Conservation (phyloP, 2,113 vertebrate genomes). For the Seriola dumerili region DNA sequence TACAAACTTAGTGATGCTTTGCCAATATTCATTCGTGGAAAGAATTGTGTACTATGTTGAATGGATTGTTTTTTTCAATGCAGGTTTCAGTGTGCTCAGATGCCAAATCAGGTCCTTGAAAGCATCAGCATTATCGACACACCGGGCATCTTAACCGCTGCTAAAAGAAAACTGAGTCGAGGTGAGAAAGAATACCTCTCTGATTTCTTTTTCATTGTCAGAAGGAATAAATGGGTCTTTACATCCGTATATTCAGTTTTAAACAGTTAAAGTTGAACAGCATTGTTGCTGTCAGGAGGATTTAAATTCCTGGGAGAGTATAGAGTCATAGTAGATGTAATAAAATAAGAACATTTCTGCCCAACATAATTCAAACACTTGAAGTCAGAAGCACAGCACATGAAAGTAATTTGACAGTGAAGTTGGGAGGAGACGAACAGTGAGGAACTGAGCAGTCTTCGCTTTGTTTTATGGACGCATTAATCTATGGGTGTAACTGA, state of each 20-base stretch:
- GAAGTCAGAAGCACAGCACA: slow-evolving; percentile 34
- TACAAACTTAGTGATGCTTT: background rate
- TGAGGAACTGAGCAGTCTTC: slow-evolving; percentile 26
- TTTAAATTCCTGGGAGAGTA: slow-evolving; percentile 6
- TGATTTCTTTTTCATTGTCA: background rate
- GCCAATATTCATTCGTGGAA: background rate
- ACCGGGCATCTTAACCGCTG: slow-evolving; percentile 89
- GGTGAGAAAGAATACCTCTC: slow-evolving; percentile 77
- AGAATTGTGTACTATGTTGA: background rate
- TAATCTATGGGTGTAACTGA: slow-evolving; percentile 71
- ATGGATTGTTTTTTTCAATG: slow-evolving; percentile 3
- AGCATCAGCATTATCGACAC: slow-evolving; percentile 92
- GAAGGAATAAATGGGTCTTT: background rate
- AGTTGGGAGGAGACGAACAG: slow-evolving; percentile 41
- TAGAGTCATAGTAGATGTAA: background rate
- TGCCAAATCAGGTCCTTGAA: slow-evolving; percentile 90
- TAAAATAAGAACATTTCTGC: slow-evolving; percentile 9
- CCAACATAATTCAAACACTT: slow-evolving; percentile 17
- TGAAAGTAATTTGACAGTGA: slow-evolving; percentile 35
- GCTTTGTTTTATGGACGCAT: slow-evolving; percentile 62
- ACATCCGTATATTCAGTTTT: background rate
- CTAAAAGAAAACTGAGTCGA: slow-evolving; percentile 87
- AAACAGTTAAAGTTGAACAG: slow-evolving; percentile 6
- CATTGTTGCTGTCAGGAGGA: background rate
- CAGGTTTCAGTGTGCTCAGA: slow-evolving; percentile 91